These are phyloP conservation scores for Silurus aristotelis DNA, from an alignment of 2,797 vertebrate genomes.

Conservation along the genomic window DNA sequence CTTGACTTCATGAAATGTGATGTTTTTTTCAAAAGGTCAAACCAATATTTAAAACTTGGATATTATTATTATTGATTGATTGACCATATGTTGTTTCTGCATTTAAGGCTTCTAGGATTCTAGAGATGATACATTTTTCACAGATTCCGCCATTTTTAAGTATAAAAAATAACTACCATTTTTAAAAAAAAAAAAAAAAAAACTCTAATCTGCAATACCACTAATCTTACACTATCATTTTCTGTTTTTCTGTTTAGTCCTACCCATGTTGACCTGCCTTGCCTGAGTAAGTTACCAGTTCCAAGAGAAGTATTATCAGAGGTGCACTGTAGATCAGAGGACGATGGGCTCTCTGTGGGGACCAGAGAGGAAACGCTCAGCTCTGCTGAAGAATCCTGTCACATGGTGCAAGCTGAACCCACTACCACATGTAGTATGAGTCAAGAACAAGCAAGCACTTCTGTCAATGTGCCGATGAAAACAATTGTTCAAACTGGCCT, in stretches of 20 bases:
- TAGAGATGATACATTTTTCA: neutral
- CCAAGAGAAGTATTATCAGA: slow-evolving; percentile 70
- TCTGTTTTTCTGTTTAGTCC: slow-evolving; percentile 70
- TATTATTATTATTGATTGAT: neutral
- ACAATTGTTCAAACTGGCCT: slow-evolving; percentile 29
- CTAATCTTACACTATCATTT: neutral
- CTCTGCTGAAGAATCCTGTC: slow-evolving; percentile 63
- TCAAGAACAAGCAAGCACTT: slow-evolving; percentile 37
- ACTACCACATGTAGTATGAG: neutral
- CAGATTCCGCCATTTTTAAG: neutral
- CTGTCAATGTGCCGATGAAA: slow-evolving; percentile 28
- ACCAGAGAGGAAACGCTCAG: slow-evolving; percentile 64
- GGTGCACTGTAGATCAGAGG: slow-evolving; percentile 59
- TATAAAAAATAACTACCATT: neutral
- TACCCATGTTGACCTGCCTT: slow-evolving; percentile 79
- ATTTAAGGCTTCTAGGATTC: neutral
- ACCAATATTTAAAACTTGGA: neutral
- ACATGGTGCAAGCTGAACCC: slow-evolving; percentile 43
- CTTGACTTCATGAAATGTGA: neutral
- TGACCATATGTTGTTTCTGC: neutral
- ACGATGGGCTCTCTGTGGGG: slow-evolving; percentile 62
- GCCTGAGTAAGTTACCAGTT: slow-evolving; percentile 59
- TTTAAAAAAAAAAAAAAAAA: neutral
- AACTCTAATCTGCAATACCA: neutral
- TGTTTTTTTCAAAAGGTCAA: neutral